phyloP scores from a whole-genome alignment of 2,888 invertebrate genomes.

The Spialia ferax region DNA sequence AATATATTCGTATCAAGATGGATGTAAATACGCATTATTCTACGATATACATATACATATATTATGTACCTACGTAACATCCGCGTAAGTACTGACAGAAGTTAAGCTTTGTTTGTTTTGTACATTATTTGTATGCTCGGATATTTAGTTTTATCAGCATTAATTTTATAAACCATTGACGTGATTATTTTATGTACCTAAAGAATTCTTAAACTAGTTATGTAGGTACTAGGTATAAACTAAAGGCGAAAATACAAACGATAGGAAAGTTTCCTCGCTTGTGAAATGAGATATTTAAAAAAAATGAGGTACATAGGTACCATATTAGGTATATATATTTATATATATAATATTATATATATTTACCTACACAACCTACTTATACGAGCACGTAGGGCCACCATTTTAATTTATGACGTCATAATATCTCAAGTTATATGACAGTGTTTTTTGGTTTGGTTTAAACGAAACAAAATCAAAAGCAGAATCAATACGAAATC shows the following conservation, averaged over 20 bases:
- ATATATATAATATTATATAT: too few species aligned
- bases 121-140: slow-evolving; percentile 42
- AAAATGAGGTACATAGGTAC: too few species aligned
- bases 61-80: too few species aligned
- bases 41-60: slow-evolving; percentile 46
- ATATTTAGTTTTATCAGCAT: slow-evolving; percentile 47
- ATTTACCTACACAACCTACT: too few species aligned
- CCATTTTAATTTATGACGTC: neutral
- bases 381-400: too few species aligned
- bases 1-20: slow-evolving; percentile 43
- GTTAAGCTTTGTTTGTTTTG: slow-evolving; percentile 57
- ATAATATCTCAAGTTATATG: neutral
- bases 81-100: slow-evolving; percentile 61
- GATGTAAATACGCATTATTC: slow-evolving; percentile 50
- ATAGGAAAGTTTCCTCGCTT: too few species aligned
- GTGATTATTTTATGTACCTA: slow-evolving; percentile 50
- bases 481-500: too few species aligned
- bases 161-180: slow-evolving; percentile 34
- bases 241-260: neutral
- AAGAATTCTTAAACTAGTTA: too few species aligned
- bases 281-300: too few species aligned
- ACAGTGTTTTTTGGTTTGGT: too few species aligned
- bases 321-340: too few species aligned
- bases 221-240: slow-evolving; percentile 1
- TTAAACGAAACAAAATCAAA: too few species aligned